A percentile compares a stretch with the other conserved stretches of the same genome.
Conservation (phyloP, 2,888 invertebrate genomes). For the Reticulitermes lucifugus region DNA sequence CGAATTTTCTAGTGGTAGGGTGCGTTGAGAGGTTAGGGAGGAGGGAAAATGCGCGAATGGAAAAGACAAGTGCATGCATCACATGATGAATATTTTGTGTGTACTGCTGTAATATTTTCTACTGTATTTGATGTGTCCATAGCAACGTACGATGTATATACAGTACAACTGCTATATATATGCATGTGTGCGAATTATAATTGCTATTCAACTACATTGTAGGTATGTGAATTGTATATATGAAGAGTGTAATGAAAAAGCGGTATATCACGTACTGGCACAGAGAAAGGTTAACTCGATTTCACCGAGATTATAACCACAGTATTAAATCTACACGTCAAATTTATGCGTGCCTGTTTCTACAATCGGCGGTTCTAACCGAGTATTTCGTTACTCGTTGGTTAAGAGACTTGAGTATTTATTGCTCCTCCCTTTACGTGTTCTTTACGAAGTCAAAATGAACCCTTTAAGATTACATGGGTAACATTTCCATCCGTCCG, state of each 20-base stretch:
- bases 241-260: neutral
- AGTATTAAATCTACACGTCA: no score
- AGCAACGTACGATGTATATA: slow-evolving; percentile 28
- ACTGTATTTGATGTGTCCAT: slow-evolving; percentile 41
- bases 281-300: neutral
- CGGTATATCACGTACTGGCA: neutral
- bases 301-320: no score
- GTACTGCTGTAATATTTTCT: slow-evolving; percentile 43
- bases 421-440: no score
- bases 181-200: slow-evolving; percentile 27
- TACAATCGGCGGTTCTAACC: no score
- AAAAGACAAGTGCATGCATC: slow-evolving; percentile 43
- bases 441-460: no score
- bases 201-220: neutral
- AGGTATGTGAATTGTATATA: neutral
- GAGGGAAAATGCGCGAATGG: slow-evolving; percentile 19
- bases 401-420: no score
- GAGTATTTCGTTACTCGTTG: no score
- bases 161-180: slow-evolving; percentile 13
- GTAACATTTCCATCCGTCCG: no score
- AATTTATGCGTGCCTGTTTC: no score
- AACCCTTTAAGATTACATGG: no score
- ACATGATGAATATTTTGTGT: slow-evolving; percentile 44
- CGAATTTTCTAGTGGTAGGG: slow-evolving; percentile 44
- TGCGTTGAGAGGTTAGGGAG: neutral